Evolutionary conservation across 2,888 invertebrate genomes (phyloP).

Genomic region (Eueremaeus valkanovi): DNA sequence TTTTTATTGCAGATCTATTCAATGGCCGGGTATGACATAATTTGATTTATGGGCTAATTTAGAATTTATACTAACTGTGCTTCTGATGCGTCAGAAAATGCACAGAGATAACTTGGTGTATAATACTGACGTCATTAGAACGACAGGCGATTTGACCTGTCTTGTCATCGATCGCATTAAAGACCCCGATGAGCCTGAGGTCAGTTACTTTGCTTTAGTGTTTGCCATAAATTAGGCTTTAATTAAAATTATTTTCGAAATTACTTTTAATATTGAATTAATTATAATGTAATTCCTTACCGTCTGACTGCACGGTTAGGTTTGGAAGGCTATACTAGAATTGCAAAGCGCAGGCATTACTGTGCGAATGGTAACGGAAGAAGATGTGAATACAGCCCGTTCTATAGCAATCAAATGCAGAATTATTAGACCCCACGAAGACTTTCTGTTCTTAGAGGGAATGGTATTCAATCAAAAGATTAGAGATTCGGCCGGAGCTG

Average conservation of each 20-base stretch:
- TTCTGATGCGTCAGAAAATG: too few species aligned
- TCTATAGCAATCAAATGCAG: conserved; percentile 98
- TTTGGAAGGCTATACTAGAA: conserved; percentile 80
- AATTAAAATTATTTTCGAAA: too few species aligned
- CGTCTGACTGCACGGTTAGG: conserved; percentile 49
- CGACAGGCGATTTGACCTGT: conserved; percentile 99
- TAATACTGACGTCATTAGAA: conserved; percentile 99
- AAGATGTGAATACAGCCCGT: conserved; percentile 97
- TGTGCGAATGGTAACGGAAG: conserved; percentile 98
- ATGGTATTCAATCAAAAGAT: conserved; percentile 94
- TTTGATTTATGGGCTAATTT: too few species aligned
- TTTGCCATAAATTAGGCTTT: too few species aligned
- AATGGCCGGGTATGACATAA: too few species aligned
- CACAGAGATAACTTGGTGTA: conserved; percentile 65
- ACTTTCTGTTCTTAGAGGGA: conserved; percentile 92
- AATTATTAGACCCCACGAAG: conserved; percentile 86
- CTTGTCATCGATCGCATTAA: conserved; percentile 96
- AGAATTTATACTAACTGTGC: too few species aligned
- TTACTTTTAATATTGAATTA: too few species aligned
- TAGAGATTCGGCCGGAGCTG: conserved; percentile 81
- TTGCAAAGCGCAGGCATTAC: conserved; percentile 98
- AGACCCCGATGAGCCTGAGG: conserved; percentile 97
- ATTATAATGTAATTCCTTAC: neutral
- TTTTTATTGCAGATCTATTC: too few species aligned
- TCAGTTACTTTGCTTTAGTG: conserved; percentile 50